Conservation (phyloP, 1,140 invertebrate genomes). For the Thalassaphorura encarpata region DNA sequence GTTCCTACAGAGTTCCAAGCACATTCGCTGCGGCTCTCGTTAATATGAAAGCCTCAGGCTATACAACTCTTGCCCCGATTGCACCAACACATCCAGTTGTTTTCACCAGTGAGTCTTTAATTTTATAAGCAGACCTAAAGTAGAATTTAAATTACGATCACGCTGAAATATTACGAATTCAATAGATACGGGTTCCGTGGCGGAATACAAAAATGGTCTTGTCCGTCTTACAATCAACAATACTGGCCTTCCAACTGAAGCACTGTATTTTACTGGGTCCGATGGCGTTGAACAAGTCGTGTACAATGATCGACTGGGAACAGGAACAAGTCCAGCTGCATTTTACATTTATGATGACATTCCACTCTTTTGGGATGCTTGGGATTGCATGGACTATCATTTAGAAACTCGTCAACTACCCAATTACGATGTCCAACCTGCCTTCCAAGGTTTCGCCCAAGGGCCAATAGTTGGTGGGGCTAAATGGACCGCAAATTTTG, state of each 20-base stretch:
- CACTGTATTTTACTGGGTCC: slow-evolving; percentile 17
- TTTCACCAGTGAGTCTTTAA: neutral
- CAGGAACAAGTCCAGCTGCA: slow-evolving; percentile 14
- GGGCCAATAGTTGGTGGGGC: slow-evolving; percentile 33
- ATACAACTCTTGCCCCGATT: slow-evolving; percentile 7
- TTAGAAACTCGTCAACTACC: neutral
- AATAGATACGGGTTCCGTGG: too few relatives aligned
- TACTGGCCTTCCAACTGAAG: slow-evolving; percentile 21
- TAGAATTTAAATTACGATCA: too few relatives aligned
- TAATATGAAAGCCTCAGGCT: slow-evolving; percentile 17
- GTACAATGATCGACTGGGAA: slow-evolving; percentile 22
- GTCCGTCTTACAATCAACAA: slow-evolving; percentile 10
- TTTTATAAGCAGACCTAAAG: too few relatives aligned
- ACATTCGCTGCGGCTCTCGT: slow-evolving; percentile 23
- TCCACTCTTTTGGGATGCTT: slow-evolving; percentile 50
- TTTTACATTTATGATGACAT: slow-evolving; percentile 45
- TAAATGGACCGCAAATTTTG: slow-evolving; percentile 18
- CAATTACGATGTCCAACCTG: neutral
- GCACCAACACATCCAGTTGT: slow-evolving; percentile 16
- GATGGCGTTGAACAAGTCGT: slow-evolving; percentile 6
- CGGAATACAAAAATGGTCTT: too few relatives aligned
- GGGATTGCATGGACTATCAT: slow-evolving; percentile 45
- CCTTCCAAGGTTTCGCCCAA: neutral
- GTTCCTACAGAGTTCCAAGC: slow-evolving; percentile 23
- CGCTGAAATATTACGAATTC: too few relatives aligned